Evolutionary conservation across 1,140 invertebrate genomes (phyloP), one percentile per base, ranked within the genome.

Genomic region (Philotrypesis tridentata): DNA sequence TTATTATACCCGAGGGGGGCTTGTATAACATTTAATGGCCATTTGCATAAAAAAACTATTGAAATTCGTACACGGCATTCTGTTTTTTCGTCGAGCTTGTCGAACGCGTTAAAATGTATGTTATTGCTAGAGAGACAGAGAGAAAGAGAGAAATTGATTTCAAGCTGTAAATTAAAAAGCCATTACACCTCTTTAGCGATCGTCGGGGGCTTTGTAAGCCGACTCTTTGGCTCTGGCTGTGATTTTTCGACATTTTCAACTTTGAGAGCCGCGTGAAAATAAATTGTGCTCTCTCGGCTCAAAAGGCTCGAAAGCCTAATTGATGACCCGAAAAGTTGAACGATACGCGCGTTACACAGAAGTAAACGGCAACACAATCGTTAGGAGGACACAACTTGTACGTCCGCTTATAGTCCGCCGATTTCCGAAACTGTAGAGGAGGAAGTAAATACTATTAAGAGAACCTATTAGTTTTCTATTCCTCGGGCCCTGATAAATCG

Each of bases 11-110:
- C 9, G 17, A n/a, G n/a, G n/a, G n/a, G n/a, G n/a, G 71, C 11
- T 25, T 23, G 2, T 60, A 67, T 60, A 67, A 31, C 8, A 23
- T 37, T 74, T 80, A 27, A 33, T 65, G 12, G 48, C 27, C 21
- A 68, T 79, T 85, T 86, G 75, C 82, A 65, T 80, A 72, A 83
- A 65, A 73, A 79, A 84, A 85, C 83, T n/a, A n/a, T n/a, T n/a
- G n/a, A n/a, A n/a, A n/a, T n/a, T n/a, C n/a, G n/a, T n/a, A n/a
- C n/a, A n/a, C n/a, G n/a, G n/a, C n/a, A n/a, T n/a, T n/a, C n/a
- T n/a, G n/a, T 43, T 55, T 48, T 27, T 73, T 27, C 25, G 9
- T 29, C 33, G 21, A 7, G 21, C 8, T n/a, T 23, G 23, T 61
- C 23, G 23, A n/a, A 61, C n/a, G 60, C 23, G 23, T n/a, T n/a